Evolutionary conservation across 2,113 vertebrate species (phyloP).

Genomic region (Origma solitaria): DNA sequence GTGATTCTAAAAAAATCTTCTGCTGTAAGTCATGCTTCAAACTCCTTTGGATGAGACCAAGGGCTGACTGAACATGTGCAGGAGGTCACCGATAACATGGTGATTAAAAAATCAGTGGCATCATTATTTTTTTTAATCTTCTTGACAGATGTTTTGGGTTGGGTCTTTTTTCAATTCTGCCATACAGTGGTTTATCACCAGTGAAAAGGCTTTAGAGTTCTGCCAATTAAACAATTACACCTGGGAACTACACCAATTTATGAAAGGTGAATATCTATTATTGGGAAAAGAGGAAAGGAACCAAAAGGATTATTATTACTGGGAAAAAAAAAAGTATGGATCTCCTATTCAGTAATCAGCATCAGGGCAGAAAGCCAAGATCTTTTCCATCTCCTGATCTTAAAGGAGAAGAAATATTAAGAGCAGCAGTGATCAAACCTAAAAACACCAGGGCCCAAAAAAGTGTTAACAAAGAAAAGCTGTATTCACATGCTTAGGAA

Average conservation of each 20-base stretch:
- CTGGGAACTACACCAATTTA: neutral
- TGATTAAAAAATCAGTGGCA: neutral
- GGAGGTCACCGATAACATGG: neutral
- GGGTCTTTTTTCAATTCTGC: neutral
- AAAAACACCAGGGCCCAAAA: neutral
- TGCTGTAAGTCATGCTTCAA: neutral
- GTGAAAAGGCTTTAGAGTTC: neutral
- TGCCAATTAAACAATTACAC: neutral
- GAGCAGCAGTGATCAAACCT: neutral
- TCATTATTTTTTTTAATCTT: neutral
- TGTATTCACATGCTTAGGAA: neutral
- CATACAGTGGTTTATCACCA: neutral
- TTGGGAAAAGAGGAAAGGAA: neutral
- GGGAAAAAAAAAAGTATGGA: neutral
- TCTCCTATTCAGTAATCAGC: neutral
- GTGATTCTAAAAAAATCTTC: neutral
- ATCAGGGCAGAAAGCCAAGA: neutral
- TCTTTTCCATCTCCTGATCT: neutral
- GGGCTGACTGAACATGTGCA: neutral
- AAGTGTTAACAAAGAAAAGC: neutral
- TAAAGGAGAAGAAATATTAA: neutral
- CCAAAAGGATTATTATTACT: neutral
- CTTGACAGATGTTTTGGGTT: neutral
- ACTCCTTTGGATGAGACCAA: neutral
- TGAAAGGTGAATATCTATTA: neutral